Percentiles rank a stretch among this genome's conserved stretches.
Conservation (phyloP, 2,888 invertebrate species). For the Clistopyga incitator region DNA sequence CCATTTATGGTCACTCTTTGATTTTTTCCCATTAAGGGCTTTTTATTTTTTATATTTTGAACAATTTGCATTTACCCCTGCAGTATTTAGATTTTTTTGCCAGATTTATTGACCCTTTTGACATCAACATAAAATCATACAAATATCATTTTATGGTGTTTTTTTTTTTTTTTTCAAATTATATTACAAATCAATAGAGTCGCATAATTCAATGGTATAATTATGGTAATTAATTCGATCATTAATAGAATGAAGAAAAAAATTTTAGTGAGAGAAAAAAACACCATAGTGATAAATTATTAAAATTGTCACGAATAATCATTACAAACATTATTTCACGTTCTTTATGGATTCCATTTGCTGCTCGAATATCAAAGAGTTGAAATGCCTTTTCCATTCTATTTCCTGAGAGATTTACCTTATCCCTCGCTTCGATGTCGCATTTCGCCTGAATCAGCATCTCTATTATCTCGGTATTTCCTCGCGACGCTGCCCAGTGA, state of each 20-base stretch:
- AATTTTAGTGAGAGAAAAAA: too few relatives aligned
- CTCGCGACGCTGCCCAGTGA: constrained; percentile 91
- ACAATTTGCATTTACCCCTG: too few relatives aligned
- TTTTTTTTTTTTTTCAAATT: neutral
- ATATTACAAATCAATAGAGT: neutral
- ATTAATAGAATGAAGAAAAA: neutral
- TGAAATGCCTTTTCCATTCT: neutral
- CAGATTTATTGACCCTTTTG: neutral
- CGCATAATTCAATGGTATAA: too few relatives aligned
- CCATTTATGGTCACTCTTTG: too few relatives aligned
- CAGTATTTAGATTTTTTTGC: too few relatives aligned
- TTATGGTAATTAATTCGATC: too few relatives aligned
- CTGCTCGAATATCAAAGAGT: neutral
- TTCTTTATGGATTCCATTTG: neutral
- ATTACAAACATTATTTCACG: neutral
- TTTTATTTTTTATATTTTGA: too few relatives aligned
- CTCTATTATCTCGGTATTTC: constrained; percentile 90
- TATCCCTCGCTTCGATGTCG: constrained; percentile 90
- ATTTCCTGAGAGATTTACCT: constrained; percentile 84
- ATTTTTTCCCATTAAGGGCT: too few relatives aligned
- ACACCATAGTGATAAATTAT: neutral
- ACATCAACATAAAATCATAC: neutral
- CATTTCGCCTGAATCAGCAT: constrained; percentile 90
- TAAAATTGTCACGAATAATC: neutral
- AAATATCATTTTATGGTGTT: neutral